A percentile compares a stretch with the other conserved stretches of the same genome.
Conservation (phyloP, 2,888 invertebrate genomes). For the Drosophila rubida region DNA sequence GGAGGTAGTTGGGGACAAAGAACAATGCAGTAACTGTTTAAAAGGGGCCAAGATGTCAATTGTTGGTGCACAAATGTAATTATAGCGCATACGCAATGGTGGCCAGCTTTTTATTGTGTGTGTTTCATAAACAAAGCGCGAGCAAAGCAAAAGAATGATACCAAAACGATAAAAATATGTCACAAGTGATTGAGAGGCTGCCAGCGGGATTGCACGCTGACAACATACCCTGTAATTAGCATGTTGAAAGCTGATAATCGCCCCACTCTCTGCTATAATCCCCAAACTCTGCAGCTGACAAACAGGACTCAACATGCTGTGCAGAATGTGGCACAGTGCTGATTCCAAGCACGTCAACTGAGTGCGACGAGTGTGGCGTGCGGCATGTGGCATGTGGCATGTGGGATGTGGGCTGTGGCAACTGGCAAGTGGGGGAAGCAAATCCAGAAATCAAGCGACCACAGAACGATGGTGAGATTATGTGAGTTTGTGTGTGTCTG, state of each 20-base stretch:
- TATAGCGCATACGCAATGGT: constrained; percentile 31
- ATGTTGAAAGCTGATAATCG: neutral
- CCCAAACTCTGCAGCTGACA: neutral
- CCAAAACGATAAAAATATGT: constrained; percentile 9
- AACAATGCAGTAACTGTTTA: constrained; percentile 2
- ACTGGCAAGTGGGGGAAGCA: constrained; percentile 3
- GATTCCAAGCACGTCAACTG: constrained; percentile 62
- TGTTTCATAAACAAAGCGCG: neutral
- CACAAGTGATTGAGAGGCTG: neutral
- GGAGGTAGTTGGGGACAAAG: neutral
- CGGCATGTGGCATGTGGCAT: neutral
- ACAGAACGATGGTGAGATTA: constrained; percentile 16
- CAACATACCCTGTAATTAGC: neutral
- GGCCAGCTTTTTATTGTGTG: neutral
- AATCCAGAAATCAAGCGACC: constrained; percentile 57
- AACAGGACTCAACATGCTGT: neutral
- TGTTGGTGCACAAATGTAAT: constrained; percentile 16
- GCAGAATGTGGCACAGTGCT: constrained; percentile 3
- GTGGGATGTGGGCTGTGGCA: neutral
- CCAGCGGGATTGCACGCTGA: neutral
- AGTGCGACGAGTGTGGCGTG: constrained; percentile 15
- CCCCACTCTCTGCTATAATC: neutral
- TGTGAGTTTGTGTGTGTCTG: constrained; percentile 16
- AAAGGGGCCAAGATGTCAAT: constrained; percentile 42
- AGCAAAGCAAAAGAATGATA: neutral